A percentile compares a stretch with the other conserved stretches of the same genome.
phyloP scores from a whole-genome alignment of 1,140 invertebrate genomes.

The Tyrophagus putrescentiae region DNA sequence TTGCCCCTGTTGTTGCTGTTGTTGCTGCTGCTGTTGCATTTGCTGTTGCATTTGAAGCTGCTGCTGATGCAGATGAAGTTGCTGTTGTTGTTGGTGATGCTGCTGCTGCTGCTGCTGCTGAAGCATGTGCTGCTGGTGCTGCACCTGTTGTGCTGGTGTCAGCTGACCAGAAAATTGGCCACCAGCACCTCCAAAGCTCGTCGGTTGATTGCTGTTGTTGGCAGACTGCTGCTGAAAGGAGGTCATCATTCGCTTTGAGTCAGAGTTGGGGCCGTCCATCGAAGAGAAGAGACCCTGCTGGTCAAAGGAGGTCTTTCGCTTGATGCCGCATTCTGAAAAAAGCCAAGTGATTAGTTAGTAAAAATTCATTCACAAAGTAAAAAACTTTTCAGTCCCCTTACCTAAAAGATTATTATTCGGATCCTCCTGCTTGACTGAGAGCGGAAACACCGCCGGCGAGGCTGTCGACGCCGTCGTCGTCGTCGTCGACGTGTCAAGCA shows the following conservation, averaged over 20 bases:
- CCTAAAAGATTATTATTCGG: slow-evolving; percentile 5
- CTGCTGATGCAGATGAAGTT: not conserved
- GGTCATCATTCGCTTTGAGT: no score
- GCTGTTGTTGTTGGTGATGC: not conserved
- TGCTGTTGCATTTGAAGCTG: slow-evolving; percentile 5
- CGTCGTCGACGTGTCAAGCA: not conserved
- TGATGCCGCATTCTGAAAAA: slow-evolving; percentile 2
- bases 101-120: no score
- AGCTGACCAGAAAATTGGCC: no score
- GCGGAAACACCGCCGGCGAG: not conserved
- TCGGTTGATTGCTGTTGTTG: no score
- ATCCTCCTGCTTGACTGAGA: not conserved
- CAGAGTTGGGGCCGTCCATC: no score
- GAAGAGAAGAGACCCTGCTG: no score
- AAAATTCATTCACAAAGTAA: not conserved
- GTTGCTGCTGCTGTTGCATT: not conserved
- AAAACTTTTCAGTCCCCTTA: not conserved
- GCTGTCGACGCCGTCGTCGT: not conserved
- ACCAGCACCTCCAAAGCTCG: no score
- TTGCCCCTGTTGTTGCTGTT: not conserved
- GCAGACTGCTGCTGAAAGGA: no score
- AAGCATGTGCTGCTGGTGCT: no score
- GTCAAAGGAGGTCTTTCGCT: slow-evolving; percentile 4
- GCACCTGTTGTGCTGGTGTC: no score
- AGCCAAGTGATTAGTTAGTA: not conserved